Evolutionary conservation across 2,113 vertebrate genomes (phyloP).

Genomic region (Scolopax mira): DNA sequence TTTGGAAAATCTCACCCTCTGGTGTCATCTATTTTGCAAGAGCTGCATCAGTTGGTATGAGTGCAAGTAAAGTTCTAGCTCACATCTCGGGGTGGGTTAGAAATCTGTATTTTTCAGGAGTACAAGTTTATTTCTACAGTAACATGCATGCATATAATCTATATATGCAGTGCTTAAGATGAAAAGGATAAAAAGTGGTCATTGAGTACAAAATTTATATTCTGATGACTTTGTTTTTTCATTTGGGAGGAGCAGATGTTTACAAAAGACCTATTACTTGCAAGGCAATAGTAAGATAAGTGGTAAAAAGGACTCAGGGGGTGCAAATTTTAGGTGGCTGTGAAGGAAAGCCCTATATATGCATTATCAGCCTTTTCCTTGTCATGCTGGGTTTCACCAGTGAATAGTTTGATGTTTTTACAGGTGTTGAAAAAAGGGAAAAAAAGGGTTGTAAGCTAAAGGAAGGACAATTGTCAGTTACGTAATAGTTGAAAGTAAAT

Average conservation of each 20-base stretch:
- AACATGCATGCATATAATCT: background rate
- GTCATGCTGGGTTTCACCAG: background rate
- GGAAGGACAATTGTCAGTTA: background rate
- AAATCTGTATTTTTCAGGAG: background rate
- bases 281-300: background rate
- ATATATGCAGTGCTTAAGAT: background rate
- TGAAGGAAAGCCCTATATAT: background rate
- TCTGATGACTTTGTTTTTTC: background rate
- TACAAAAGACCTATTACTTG: background rate
- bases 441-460: background rate
- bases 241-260: background rate
- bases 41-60: background rate
- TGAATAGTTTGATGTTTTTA: background rate
- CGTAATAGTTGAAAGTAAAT: background rate
- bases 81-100: background rate
- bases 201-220: background rate
- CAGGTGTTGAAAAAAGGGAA: background rate
- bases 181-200: background rate
- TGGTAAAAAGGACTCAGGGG: background rate
- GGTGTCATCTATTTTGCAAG: background rate
- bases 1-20: background rate
- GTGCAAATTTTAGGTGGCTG: background rate
- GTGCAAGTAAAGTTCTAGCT: background rate
- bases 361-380: background rate
- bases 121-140: background rate